These are phyloP conservation scores for Ceyx cyanopectus DNA, from an alignment of 2,113 vertebrate genomes.

Conservation along the genomic window DNA sequence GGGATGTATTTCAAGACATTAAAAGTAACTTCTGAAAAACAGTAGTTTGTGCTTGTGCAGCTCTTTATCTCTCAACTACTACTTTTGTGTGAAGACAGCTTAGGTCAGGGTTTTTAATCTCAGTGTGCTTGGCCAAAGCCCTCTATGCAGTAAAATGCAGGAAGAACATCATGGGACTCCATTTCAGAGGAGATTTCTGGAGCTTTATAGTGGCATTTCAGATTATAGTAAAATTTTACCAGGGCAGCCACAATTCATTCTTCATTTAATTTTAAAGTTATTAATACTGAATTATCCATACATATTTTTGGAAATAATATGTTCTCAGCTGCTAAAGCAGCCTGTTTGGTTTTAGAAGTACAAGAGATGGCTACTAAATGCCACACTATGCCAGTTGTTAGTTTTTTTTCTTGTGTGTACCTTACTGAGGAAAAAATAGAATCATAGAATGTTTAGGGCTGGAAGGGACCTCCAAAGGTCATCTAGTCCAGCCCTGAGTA, in stretches of 20 bases:
- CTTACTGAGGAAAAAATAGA: neutral
- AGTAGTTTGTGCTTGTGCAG: neutral
- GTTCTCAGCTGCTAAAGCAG: neutral
- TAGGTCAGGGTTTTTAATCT: neutral
- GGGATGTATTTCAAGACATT: neutral
- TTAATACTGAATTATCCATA: neutral
- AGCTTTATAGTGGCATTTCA: neutral
- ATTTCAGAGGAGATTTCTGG: neutral
- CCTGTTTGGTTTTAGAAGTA: conserved; percentile 39
- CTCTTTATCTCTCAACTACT: neutral
- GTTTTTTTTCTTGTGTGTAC: neutral
- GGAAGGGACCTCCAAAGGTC: no score
- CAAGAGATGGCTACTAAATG: conserved; percentile 11
- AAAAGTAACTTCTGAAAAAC: neutral
- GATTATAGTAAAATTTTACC: neutral
- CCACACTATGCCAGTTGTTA: neutral
- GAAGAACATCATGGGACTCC: neutral
- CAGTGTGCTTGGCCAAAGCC: neutral
- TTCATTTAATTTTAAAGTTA: neutral
- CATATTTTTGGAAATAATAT: neutral
- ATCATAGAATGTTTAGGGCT: no score
- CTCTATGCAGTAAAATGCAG: neutral
- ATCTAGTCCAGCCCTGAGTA: neutral
- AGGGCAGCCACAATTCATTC: neutral
- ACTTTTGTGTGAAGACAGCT: neutral